Evolutionary conservation across 2,888 invertebrate genomes (phyloP), one percentile per base, ranked within the genome.

Genomic region (Resseliella maxima): DNA sequence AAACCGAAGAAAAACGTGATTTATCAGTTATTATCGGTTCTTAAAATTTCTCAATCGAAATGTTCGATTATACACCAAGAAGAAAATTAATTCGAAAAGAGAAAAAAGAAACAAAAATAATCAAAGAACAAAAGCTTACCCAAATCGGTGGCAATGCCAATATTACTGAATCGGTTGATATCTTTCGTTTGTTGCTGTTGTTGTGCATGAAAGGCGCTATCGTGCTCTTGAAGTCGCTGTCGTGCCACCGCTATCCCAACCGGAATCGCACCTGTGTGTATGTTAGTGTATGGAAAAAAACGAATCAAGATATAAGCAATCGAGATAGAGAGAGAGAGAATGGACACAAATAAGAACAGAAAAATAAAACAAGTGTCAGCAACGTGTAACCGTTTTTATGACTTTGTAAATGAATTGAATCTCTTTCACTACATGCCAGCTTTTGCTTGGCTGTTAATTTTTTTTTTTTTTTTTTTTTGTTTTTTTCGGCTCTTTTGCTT

Each of bases 181-280:
- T 91, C 91, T 89, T 90, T 91, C 59, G 90, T 88, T 87, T 90
- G 89, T 87, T 83, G 89, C 87, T 87, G 87, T 87, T 85, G 89
- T 87, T 83, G 89, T 86, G 86, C 89, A n/a, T n/a, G n/a, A n/a
- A n/a, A n/a, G n/a, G n/a, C n/a, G n/a, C n/a, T n/a, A n/a, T n/a
- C n/a, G 88, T 88, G 88, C 86, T 88, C 87, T 88, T 88, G 94
- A 87, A 94, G 93, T 89, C 96, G 93, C 90, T 96, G 96, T 88
- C 96, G 93, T 85, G 96, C 96, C 88, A 96, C 95, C 46, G 96
- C 96, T 88, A 96, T 96, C 87, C 96, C 96, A 88, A 96, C 95
- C 88, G 96, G 96, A 90, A 96, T 96, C 85, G 92, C 93, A 89
- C 92, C 92, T 85, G 45, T 45, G n/a, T n/a, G n/a, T n/a, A n/a